Evolutionary conservation across 64 coral and sea anemone species (phyloP), one percentile per base, ranked within the genome.

Genomic region (Actinia tenebrosa): DNA sequence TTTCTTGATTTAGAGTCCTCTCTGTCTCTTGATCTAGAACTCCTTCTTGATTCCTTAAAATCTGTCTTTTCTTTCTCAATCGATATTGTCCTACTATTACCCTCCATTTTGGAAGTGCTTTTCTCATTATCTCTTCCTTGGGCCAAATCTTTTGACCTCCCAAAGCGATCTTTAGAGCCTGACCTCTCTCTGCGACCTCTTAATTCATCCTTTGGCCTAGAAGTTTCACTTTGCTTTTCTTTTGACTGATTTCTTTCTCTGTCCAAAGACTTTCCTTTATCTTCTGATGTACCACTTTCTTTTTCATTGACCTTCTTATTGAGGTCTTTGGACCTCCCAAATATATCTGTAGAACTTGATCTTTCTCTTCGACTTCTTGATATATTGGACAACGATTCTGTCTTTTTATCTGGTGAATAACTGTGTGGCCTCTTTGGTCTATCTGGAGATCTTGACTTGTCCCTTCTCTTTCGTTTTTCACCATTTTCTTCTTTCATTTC

Each of bases 371-470:
- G 78, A 16, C 19, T 46, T 81, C 79, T 81, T 81, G 43, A 45
- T 53, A 45, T 81, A 22, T 20, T 37, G 44, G 79, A 44, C 3
- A 45, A 53, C 9, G 44, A 81, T 18, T 81, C 79, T 13, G 8
- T 45, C 22, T 81, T 14, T 50, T 81, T 81, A 22, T 81, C 79
- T 22, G 19, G 79, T 52, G 79, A 81, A 47, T 45, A 7, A 37
- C 79, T 45, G 44, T 37, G 43, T 4, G 17, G 44, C 82, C 77
- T 91, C 14, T 37, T 91, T 5, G 10, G 45, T 64, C 85, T 91
- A 58, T 82, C 86, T 54, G 89, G 89, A 44, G 89, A 91, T 68
- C 50, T 87, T 64, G 89, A 91, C 42, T 87, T 87, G 43, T 56
- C 58, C 62, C 37, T 26, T 58, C 42, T 61, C 59, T 68, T 86